These are phyloP conservation scores for Eurystomus gularis DNA, from an alignment of 2,113 vertebrate species.

Conservation along the genomic window DNA sequence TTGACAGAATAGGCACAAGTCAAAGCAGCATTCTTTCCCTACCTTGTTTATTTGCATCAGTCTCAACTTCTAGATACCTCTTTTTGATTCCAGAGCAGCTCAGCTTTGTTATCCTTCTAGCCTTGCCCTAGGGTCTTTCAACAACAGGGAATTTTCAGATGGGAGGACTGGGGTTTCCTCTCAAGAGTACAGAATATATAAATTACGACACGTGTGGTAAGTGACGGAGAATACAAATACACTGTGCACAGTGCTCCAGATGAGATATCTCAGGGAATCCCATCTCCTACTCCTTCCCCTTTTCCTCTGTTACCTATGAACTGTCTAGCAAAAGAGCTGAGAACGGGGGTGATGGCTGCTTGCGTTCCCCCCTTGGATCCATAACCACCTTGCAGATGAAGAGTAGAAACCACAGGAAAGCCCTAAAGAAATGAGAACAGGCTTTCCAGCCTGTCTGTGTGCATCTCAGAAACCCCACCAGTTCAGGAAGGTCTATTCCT, in stretches of 20 bases:
- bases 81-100: neutral
- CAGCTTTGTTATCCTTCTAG: neutral
- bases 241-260: fast-evolving
- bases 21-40: neutral
- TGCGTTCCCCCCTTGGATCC: neutral
- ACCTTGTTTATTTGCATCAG: neutral
- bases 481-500: neutral
- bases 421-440: neutral
- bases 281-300: neutral
- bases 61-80: neutral
- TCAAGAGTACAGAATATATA: neutral
- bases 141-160: neutral
- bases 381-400: neutral
- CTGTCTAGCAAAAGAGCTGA: neutral
- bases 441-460: fast-evolving
- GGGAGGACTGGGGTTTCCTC: neutral
- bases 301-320: neutral
- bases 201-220: fast-evolving
- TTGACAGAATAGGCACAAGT: slow-evolving; percentile 44
- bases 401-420: neutral
- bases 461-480: neutral
- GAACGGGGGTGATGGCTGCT: neutral
- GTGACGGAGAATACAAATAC: fast-evolving
- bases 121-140: neutral
- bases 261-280: neutral